Conservation (phyloP, 2,797 vertebrate species). For the Stomatorhinus walkeri region DNA sequence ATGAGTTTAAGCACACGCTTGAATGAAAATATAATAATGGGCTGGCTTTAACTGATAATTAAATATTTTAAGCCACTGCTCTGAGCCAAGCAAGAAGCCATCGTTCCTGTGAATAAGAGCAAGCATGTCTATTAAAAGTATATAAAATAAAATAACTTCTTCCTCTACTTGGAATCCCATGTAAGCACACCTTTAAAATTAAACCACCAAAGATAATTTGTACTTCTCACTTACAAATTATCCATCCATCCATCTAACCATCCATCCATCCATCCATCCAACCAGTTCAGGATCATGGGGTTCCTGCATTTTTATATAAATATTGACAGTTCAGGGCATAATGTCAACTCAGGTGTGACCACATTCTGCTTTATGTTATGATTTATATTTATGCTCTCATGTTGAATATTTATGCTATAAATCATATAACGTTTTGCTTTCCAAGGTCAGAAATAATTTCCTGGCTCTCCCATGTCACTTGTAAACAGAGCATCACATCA, state of each 20-base stretch:
- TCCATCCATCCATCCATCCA: neutral
- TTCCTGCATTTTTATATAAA: neutral
- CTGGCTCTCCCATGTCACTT: neutral
- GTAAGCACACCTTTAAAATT: neutral
- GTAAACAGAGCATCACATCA: neutral
- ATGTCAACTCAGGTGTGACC: no score
- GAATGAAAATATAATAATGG: constrained; percentile 49
- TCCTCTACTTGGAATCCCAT: constrained; percentile 20
- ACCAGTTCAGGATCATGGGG: neutral
- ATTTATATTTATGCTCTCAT: neutral
- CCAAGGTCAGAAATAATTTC: neutral
- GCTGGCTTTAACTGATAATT: constrained; percentile 47
- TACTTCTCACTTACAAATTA: neutral
- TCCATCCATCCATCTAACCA: neutral
- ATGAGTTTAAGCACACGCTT: constrained; percentile 37
- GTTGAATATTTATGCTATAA: neutral
- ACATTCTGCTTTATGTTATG: neutral
- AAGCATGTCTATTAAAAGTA: constrained; percentile 38
- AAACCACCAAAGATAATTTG: neutral
- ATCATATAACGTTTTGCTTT: neutral
- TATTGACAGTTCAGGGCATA: neutral
- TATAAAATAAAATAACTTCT: constrained; percentile 41
- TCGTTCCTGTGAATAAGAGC: constrained; percentile 56
- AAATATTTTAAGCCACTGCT: constrained; percentile 47
- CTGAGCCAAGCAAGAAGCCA: constrained; percentile 38